Evolutionary conservation across 1,140 invertebrate genomes (phyloP), one percentile per base, ranked within the genome.

Genomic region (Adoxophyes honmai): DNA sequence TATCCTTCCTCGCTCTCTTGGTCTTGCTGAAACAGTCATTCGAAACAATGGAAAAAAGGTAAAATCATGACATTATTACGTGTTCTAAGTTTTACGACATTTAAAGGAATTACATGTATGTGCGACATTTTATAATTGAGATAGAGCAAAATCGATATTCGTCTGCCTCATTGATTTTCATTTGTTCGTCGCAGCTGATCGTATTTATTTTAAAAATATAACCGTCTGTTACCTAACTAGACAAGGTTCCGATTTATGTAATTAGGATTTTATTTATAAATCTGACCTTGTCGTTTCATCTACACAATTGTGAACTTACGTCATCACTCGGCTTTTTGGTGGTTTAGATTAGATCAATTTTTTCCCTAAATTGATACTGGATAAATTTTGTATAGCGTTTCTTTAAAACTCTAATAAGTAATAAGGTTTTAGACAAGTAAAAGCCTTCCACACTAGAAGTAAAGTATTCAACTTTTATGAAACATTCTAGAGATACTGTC

Each of bases 11-110:
- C 91, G 93, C 77, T 90, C 91, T 67, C 73, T 92, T 76, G 87
- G 88, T 81, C 81, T 94, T 76, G 91, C 91, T 59, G 93, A 94
- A 86, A 91, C 86, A 79, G 72, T 93, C 39, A 81, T 91, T 62
- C 81, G 92, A 35, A 91, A 92, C 82, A 92, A 91, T 86, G 90
- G 91, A 63, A 66, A 88, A 57, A 94, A 94, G 92, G 93, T 94
- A 92, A 76, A 77, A 69, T 64, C 14, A n/a, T 21, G 11, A 21
- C 54, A 34, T 38, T 37, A 15, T 3, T 4, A 37, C 39, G 9
- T 39, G 51, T 28, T 34, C 6, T 16, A 34, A n/a, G 7, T 10
- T 11, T 38, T 34, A 51, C n/a, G 48, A 21, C 9, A 36, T 59
- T 44, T 18, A 28, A 21, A 16, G n/a, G 21, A 48, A 48, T 48